Evolutionary conservation across 1,140 invertebrate genomes (phyloP), one percentile per base, ranked within the genome.

Genomic region (Cardiocondyla obscurior): DNA sequence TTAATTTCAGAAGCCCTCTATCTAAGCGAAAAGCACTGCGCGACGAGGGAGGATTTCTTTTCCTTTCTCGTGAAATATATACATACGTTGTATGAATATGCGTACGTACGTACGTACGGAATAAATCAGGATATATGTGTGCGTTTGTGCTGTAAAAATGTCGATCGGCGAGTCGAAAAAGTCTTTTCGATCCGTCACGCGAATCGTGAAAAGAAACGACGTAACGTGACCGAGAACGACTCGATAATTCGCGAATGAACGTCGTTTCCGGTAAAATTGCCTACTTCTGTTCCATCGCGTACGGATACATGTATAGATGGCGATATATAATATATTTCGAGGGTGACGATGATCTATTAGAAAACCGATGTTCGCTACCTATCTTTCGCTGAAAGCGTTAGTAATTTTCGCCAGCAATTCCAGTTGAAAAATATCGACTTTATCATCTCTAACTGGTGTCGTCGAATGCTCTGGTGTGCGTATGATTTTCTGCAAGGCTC

Each of bases 1-100:
- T 62, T 60, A 39, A 25, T 65, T 65, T 77, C 44, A 65, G 73
- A 65, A 65, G 57, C 33, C 60, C 73, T 77, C 44, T 44, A 58
- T 64, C 44, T 44, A 51, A 76, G 16, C 44, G 30, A 76, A 76
- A 64, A 76, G 58, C 51, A 36, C 36, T 74, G 46, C 30, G 19
- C 58, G 28, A 65, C 58, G 73, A 77, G 44, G 58, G 12, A 77
- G 60, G 58, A 28, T 77, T 51, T 51, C 60, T 64, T 19, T 76
- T 76, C 28, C 57, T 77, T 62, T 44, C 3, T 46, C 49, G 55
- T 12, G 36, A 12, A n/a, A 53, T 25, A 42, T 44, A 25, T 44
- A 64, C 33, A 39, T 62, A 39, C 30, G 19, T 67, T 62, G 46
- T 74, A 28, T 64, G 28, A 64, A 76, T 62, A 60, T 19, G 25